These are phyloP conservation scores for Perodicticus potto DNA, from an alignment of 2,797 vertebrate species.

Conservation along the genomic window DNA sequence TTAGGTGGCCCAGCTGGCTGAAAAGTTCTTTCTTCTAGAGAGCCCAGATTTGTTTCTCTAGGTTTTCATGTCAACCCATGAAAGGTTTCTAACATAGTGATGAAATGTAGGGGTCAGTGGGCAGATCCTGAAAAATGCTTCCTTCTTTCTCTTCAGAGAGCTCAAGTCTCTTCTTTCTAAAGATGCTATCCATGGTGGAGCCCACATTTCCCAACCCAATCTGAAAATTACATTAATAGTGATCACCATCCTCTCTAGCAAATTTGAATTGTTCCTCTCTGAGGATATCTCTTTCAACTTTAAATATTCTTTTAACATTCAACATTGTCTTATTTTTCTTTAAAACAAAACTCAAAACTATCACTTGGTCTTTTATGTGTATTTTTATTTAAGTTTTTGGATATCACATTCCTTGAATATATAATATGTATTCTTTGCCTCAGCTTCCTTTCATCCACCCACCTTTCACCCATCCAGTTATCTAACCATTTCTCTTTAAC, in stretches of 20 bases:
- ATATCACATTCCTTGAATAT: background rate
- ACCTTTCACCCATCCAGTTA: background rate
- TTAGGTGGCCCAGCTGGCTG: background rate
- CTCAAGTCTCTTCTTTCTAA: background rate
- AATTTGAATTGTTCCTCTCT: slow-evolving; percentile 1
- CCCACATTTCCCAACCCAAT: background rate
- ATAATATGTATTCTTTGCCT: background rate
- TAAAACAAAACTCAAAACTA: slow-evolving; percentile 47
- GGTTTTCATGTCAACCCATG: background rate
- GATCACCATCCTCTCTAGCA: background rate
- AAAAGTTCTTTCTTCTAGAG: background rate
- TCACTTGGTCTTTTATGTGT: background rate
- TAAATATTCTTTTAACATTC: slow-evolving; percentile 57
- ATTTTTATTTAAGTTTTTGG: slow-evolving; percentile 4
- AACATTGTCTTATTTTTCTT: slow-evolving; percentile 9
- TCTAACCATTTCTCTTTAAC: background rate
- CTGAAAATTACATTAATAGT: slow-evolving; percentile 1
- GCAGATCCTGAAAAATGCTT: background rate
- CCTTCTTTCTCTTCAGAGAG: background rate
- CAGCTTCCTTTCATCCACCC: background rate
- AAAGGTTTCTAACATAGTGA: background rate
- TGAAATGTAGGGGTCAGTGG: background rate
- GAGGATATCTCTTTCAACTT: slow-evolving; percentile 24
- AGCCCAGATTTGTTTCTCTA: background rate
- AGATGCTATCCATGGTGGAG: background rate